phyloP scores from a whole-genome alignment of 2,113 vertebrate species.

The Pedetes capensis region DNA sequence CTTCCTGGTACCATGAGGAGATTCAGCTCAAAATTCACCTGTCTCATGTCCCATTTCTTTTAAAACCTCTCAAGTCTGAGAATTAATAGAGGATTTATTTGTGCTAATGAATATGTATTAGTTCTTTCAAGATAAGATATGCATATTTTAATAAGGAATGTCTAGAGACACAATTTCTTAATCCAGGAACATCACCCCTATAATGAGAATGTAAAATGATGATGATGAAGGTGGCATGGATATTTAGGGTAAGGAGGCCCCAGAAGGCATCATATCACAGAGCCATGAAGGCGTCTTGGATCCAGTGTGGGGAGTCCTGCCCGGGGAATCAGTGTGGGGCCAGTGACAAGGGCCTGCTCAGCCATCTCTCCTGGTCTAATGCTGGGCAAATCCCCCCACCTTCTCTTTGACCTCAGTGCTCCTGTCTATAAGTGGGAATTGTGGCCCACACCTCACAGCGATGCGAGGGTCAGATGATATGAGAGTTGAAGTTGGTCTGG shows the following conservation, averaged over 20 bases:
- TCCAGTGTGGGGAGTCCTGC: accelerated
- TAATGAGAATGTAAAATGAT: neutral
- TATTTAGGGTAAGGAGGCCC: neutral
- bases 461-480: too few relatives aligned
- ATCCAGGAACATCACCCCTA: neutral
- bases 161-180: neutral
- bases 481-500: accelerated
- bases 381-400: accelerated
- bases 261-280: neutral
- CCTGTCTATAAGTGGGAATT: neutral
- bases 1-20: neutral
- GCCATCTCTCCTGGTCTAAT: neutral
- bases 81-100: neutral
- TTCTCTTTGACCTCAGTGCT: neutral
- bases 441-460: neutral
- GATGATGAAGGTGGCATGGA: neutral
- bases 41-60: neutral
- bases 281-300: neutral
- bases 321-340: neutral
- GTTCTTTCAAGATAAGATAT: constrained; percentile 6
- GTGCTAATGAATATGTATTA: constrained; percentile 6
- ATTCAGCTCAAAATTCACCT: neutral
- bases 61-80: neutral
- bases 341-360: neutral
- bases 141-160: neutral